These are phyloP conservation scores for Halictus quadricinctus DNA, from an alignment of 2,888 invertebrate genomes.

Conservation along the genomic window DNA sequence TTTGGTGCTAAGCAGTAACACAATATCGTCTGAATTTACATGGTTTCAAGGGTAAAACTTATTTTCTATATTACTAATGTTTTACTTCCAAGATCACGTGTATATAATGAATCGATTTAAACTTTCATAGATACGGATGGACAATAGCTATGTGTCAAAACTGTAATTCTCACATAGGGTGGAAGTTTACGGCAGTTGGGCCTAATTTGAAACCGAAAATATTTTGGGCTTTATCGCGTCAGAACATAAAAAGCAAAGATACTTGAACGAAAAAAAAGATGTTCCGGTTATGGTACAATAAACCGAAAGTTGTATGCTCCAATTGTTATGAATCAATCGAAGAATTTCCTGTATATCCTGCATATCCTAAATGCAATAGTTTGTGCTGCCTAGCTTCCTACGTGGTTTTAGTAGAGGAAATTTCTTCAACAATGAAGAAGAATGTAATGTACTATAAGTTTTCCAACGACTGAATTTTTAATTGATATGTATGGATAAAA, in stretches of 20 bases:
- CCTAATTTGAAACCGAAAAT: slow-evolving; percentile 86
- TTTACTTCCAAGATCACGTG: background rate
- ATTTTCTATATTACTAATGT: background rate
- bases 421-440: slow-evolving; percentile 13
- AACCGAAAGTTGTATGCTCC: slow-evolving; percentile 3
- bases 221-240: slow-evolving; percentile 89
- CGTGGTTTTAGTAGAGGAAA: slow-evolving; percentile 21
- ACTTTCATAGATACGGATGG: slow-evolving; percentile 89
- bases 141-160: slow-evolving; percentile 88
- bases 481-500: slow-evolving; percentile 4
- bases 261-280: slow-evolving; percentile 21
- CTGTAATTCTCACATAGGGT: slow-evolving; percentile 90
- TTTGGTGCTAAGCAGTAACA: slow-evolving; percentile 83
- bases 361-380: slow-evolving; percentile 4
- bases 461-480: slow-evolving; percentile 22
- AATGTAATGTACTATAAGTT: slow-evolving; percentile 21
- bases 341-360: slow-evolving; percentile 11
- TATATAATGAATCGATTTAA: background rate
- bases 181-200: slow-evolving; percentile 89
- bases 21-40: slow-evolving; percentile 88
- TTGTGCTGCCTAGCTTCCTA: slow-evolving; percentile 18
- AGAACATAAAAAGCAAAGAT: slow-evolving; percentile 77
- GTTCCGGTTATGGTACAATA: background rate
- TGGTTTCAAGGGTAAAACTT: slow-evolving; percentile 91
- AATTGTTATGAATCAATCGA: slow-evolving; percentile 29